A percentile compares a stretch with the other conserved stretches of the same genome.
phyloP scores from a whole-genome alignment of 2,888 invertebrate genomes.

The Dorcus parallelipipedus region DNA sequence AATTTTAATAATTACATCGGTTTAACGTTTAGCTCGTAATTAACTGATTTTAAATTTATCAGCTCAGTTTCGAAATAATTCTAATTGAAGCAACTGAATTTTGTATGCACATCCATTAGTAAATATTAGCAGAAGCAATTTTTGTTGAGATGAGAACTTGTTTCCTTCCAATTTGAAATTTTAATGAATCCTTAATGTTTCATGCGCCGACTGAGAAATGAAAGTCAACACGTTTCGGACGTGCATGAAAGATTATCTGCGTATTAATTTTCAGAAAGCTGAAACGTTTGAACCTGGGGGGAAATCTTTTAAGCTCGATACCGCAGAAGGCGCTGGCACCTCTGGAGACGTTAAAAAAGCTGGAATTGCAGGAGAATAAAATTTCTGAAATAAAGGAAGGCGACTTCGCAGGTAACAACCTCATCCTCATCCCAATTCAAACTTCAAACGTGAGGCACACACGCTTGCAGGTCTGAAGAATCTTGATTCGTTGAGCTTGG shows the following conservation, averaged over 20 bases:
- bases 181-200: not conserved
- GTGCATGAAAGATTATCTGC: not conserved
- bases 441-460: not conserved
- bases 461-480: conserved; percentile 64
- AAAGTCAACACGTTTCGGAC: no score
- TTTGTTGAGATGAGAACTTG: no score
- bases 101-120: no score
- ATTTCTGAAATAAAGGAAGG: conserved; percentile 75
- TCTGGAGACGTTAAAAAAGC: conserved; percentile 75
- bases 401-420: conserved; percentile 73
- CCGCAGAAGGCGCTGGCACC: conserved; percentile 79
- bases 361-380: conserved; percentile 85
- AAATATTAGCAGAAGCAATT: no score
- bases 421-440: not conserved
- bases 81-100: no score
- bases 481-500: conserved; percentile 80
- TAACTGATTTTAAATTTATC: no score
- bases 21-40: no score
- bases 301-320: conserved; percentile 72
- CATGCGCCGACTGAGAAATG: not conserved
- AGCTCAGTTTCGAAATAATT: no score
- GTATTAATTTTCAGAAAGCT: conserved; percentile 58
- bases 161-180: no score
- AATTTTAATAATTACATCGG: no score
- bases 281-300: conserved; percentile 80